phyloP scores from a whole-genome alignment of 2,888 invertebrate species.

The Anodontia alba region DNA sequence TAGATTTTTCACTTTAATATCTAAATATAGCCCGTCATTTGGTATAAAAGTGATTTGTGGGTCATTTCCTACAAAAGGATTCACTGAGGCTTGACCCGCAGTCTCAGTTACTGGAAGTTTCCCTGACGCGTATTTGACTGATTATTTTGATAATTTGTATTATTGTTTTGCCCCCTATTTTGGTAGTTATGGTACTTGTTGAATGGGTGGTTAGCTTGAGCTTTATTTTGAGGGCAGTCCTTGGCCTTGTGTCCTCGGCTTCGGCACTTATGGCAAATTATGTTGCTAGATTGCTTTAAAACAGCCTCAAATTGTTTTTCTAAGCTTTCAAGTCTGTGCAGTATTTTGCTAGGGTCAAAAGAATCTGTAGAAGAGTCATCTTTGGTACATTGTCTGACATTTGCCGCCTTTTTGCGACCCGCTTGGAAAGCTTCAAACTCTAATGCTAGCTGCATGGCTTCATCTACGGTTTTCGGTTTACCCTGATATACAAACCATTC shows the following conservation, averaged over 20 bases:
- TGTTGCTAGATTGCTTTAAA: not conserved
- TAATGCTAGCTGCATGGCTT: not conserved
- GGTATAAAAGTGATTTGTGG: not conserved
- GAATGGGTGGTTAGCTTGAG: not conserved
- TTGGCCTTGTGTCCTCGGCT: not conserved
- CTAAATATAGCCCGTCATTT: not conserved
- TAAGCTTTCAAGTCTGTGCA: not conserved
- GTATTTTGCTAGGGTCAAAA: not conserved
- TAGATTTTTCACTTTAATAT: not conserved
- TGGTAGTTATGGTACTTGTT: not conserved
- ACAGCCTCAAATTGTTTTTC: not conserved
- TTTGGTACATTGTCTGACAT: not conserved
- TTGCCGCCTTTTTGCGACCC: not conserved
- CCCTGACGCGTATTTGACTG: too few relatives aligned
- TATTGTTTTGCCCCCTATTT: not conserved
- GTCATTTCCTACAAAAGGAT: not conserved
- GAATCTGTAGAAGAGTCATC: not conserved
- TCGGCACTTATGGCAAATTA: not conserved
- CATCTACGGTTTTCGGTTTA: constrained; percentile 3
- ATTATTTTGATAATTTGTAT: too few relatives aligned
- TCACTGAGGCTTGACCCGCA: too few relatives aligned
- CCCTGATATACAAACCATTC: constrained; percentile 14
- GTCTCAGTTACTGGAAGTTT: too few relatives aligned
- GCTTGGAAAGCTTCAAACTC: constrained; percentile 12
- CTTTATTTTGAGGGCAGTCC: not conserved